Base-by-base conservation (phyloP, 2,888 invertebrate species). In the Plutella xylostella region DNA sequence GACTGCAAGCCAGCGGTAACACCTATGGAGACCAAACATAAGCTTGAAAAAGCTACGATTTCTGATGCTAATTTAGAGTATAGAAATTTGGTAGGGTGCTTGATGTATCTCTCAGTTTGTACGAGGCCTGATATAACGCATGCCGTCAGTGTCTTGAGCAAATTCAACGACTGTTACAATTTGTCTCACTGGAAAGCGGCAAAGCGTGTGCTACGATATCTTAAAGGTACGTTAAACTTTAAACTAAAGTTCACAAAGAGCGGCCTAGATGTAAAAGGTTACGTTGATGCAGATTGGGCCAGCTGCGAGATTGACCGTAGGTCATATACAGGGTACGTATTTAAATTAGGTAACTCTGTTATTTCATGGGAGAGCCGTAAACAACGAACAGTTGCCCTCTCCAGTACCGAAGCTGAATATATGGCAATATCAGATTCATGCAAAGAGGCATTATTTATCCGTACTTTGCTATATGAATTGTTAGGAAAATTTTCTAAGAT, bases 51-150 rank as follows among this genome's bases (percentile, higher is more conserved):
- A 12, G 21, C 22, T 9, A 41, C 5, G 17, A n/a, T 2, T 7
- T 15, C 3, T 12, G 2, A 22, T 7, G 2, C 9, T n/a, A 25
- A 40, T 22, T 14, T 22, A 14, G 22, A 28, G 3, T 43, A 43
- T 34, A 34, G 35, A 43, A 20, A 17, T 3, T 25, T 43, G 7
- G 35, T 43, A 12, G 49, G 46, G 42, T 45, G 48, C 31, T 25
- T 55, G 3, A 55, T 53, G 51, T 55, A 52, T 19, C 42, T 55
- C 19, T 38, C 45, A 18, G 48, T 54, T 14, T 15, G 51, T 15
- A 54, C 52, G 7, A 35, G 53, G 2, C 54, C 53, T 21, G 51
- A 55, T 44, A 56, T 55, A n/a, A 34, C 40, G 5, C 55, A 48
- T 42, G 25, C 43, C 39, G 44, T 53, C n/a, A 45, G 50, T 40